Evolutionary conservation across 2,797 vertebrate species (phyloP), one percentile per base, ranked within the genome.

Genomic region (Phalloptychus januarius): DNA sequence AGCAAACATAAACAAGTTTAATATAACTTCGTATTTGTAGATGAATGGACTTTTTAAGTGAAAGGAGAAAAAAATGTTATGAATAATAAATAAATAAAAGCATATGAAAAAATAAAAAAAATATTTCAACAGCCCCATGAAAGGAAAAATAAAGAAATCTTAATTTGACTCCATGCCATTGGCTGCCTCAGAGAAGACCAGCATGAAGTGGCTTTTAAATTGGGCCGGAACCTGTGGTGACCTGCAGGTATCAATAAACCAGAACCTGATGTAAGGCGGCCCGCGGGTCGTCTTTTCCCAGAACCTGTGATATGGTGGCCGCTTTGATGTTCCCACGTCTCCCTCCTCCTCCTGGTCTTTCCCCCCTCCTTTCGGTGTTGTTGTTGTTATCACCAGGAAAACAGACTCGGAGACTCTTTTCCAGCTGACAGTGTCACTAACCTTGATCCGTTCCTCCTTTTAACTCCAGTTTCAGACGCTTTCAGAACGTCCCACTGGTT

Each of bases 371-470:
- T 15, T 23, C 28, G 1, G 38, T 45, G 52, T 10, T 75, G 56
- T 74, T 74, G 72, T 75, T 75, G 50, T 63, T 63, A 33, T 63
- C 74, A 63, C 54, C 56, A 63, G 56, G 23, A 75, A 54, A 58
- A 46, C 74, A 75, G 42, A 63, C 58, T 28, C 44, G 11, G 44
- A 46, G 54, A 42, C 40, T 33, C 28, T 63, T 45, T 45, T 46
- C n/a, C 42, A 36, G 74, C 42, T 42, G 28, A 46, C 23, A 25
- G 56, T 63, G 48, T 45, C 38, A 31, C 54, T 58, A 58, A 58
- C 72, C 52, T 74, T 54, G 50, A 74, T 74, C 33, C 40, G 52
- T 72, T 72, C 7, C 28, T 23, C 31, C 72, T 74, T 74, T 74
- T 58, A 74, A 74, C 45, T 72, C 45, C 46, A 48, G 46, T 46